Conservation (phyloP, 2,113 vertebrate genomes). For the Limanda limanda region DNA sequence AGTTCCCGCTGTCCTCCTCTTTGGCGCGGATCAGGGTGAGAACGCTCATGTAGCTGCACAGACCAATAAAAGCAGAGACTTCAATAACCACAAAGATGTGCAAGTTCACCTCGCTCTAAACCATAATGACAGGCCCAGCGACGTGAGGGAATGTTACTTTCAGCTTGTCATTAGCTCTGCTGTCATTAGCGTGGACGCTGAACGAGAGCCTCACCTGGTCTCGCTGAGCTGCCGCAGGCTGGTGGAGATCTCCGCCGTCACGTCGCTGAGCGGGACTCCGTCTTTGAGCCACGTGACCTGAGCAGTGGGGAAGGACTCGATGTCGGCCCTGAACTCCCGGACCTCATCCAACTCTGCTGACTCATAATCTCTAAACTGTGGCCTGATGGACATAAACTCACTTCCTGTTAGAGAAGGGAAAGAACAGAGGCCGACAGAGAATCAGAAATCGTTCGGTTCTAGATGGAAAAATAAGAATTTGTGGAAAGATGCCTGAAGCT, state of each 20-base stretch:
- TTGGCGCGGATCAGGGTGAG: conserved; percentile 95
- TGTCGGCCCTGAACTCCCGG: conserved; percentile 87
- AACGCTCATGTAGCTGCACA: conserved; percentile 87
- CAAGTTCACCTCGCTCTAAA: neutral
- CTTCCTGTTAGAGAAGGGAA: conserved; percentile 80
- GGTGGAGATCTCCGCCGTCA: conserved; percentile 91
- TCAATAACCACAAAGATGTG: neutral
- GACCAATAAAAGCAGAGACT: conserved; percentile 18
- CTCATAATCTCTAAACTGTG: conserved; percentile 85
- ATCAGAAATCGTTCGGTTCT: neutral
- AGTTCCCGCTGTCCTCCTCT: conserved; percentile 95
- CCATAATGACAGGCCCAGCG: conserved; percentile 33
- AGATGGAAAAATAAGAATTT: neutral
- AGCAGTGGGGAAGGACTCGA: conserved; percentile 88
- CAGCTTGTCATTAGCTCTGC: conserved; percentile 26
- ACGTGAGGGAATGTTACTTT: conserved; percentile 18
- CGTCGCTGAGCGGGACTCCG: conserved; percentile 86
- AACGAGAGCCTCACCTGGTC: conserved; percentile 84
- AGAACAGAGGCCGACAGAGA: neutral
- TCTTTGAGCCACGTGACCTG: conserved; percentile 93
- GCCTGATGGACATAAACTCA: conserved; percentile 87
- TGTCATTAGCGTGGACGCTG: neutral
- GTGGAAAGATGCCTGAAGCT: neutral
- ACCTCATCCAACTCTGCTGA: conserved; percentile 92
- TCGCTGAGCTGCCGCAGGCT: conserved; percentile 84